Evolutionary conservation across 1,140 invertebrate species (phyloP), one percentile per base, ranked within the genome.

Genomic region (Anadara kagoshimensis): DNA sequence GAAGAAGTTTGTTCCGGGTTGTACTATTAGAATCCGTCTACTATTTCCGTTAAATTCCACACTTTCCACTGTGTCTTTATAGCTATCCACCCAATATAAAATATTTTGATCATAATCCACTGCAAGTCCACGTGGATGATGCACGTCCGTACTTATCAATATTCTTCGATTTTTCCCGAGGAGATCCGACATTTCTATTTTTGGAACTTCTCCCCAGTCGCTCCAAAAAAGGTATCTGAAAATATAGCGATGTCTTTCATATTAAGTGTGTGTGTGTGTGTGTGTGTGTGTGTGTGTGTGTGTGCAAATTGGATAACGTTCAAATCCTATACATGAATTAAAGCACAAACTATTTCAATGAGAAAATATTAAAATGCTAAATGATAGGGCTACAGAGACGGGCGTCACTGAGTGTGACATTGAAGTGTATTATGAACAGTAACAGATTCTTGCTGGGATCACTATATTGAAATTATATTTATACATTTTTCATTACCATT

Each of bases 81-180:
- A 93, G 8, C 96, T 97, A 88, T 98, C 97, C 43, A 98, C 90
- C 97, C 97, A 98, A 86, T 98, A 99, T 0, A 99, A 89, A 85
- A 97, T 97, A 29, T 94, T 93, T 0, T 93, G 95, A 20, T 97
- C 93, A 95, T 96, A 98, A 88, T 99, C 97, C 77, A 97, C 96
- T 0, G 96, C 95, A 18, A 99, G 87, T 0, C 97, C 97, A 91
- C 98, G 96, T 0, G 98, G 97, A 12, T 98, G 86, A 85, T 97
- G 94, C 22, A 98, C 88, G 0, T 97, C 96, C 29, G 93, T 95
- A 0, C 93, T 94, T 43, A 98, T 93, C 0, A 98, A 47, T 11
- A 75, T 57, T 20, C 76, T 41, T 24, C 84, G 69, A 86, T 98
- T 98, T 78, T 95, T 94, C 73, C 95, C 95, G 0, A 98, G 91